Conservation (phyloP, 2,113 vertebrate species). For the Callorhinus ursinus region DNA sequence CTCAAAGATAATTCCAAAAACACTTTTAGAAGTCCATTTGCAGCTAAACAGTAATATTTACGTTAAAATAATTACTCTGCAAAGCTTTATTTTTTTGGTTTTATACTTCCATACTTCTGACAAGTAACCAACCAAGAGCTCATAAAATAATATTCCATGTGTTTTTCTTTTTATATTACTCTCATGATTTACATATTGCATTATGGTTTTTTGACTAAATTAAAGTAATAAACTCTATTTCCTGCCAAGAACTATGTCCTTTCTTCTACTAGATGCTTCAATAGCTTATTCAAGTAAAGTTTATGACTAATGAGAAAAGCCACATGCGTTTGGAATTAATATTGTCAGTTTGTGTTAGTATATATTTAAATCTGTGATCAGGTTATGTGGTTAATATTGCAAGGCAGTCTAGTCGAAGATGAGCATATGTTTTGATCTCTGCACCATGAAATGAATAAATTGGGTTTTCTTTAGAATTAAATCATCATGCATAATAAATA, state of each 20-base stretch:
- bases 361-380: slow-evolving; percentile 52
- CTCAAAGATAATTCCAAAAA: not conserved
- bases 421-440: slow-evolving; percentile 39
- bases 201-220: slow-evolving; percentile 34
- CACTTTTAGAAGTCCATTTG: not conserved
- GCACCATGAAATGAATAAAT: slow-evolving; percentile 34
- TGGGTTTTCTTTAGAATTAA: not conserved
- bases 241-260: not conserved
- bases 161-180: slow-evolving; percentile 16
- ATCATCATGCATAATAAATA: not conserved
- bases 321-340: slow-evolving; percentile 57
- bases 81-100: not conserved
- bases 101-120: not conserved
- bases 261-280: slow-evolving; percentile 33
- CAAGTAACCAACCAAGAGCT: not conserved
- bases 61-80: not conserved
- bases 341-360: slow-evolving; percentile 34
- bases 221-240: slow-evolving; percentile 58
- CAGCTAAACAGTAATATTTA: not conserved
- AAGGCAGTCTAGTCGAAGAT: not conserved
- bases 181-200: slow-evolving; percentile 26
- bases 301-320: slow-evolving; percentile 60
- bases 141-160: not conserved
- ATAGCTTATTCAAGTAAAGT: slow-evolving; percentile 18
- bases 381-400: slow-evolving; percentile 27